phyloP scores from a whole-genome alignment of 2,888 invertebrate species.

The Lasioglossum pauxillum region DNA sequence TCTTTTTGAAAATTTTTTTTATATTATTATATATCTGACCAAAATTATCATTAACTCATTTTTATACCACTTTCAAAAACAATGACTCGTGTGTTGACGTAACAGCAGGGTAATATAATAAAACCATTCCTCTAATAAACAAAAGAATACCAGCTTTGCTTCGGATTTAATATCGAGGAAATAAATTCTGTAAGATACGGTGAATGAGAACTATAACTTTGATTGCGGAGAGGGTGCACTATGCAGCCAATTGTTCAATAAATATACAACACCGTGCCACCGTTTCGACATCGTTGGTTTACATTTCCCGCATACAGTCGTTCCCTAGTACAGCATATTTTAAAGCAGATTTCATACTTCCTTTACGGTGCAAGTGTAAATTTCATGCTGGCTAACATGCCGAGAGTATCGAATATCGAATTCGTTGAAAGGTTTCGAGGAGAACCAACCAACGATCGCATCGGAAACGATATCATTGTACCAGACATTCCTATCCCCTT shows the following conservation, averaged over 20 bases:
- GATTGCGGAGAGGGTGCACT: background rate
- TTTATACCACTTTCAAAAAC: no score
- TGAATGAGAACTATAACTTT: background rate
- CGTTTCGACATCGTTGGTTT: background rate
- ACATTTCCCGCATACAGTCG: background rate
- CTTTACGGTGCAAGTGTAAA: background rate
- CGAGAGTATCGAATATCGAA: constrained; percentile 7
- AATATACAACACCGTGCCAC: background rate
- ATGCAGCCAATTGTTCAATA: background rate
- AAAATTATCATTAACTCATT: no score
- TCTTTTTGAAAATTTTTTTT: no score
- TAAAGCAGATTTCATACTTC: background rate
- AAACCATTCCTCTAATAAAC: no score
- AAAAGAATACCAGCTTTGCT: no score
- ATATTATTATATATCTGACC: no score
- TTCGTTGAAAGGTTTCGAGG: background rate
- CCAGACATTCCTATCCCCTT: constrained; percentile 1
- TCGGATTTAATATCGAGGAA: background rate
- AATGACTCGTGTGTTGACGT: no score
- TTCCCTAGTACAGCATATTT: background rate
- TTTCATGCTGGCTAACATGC: background rate
- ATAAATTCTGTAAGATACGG: background rate
- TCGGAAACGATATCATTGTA: background rate
- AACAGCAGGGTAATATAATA: no score
- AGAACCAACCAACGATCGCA: background rate